phyloP scores from a whole-genome alignment of 2,888 invertebrate species.

The Nebria salina region DNA sequence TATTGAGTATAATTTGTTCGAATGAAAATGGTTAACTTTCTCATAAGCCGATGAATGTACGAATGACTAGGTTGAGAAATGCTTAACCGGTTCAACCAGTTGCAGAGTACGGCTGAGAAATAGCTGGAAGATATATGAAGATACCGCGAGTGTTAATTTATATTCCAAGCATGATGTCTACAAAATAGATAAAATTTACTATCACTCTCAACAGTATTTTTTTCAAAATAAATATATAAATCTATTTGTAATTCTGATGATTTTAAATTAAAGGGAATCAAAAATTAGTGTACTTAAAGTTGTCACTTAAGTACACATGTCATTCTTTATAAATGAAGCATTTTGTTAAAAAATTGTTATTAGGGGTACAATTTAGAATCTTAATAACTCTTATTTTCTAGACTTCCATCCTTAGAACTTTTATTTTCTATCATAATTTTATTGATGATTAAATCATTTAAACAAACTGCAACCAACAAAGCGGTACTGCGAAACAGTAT shows the following conservation, averaged over 20 bases:
- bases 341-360: too few species aligned
- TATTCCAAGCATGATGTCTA: not conserved
- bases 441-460: too few species aligned
- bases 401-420: too few species aligned
- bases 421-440: too few species aligned
- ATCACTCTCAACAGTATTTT: not conserved
- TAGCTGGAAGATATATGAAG: not conserved
- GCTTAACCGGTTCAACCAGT: constrained; percentile 14
- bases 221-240: too few species aligned
- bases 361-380: too few species aligned
- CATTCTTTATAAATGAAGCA: too few species aligned
- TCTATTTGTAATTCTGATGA: too few species aligned
- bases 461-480: not conserved
- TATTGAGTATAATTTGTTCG: not conserved
- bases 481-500: not conserved
- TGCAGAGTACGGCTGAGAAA: constrained; percentile 10
- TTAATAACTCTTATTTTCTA: too few species aligned
- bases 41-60: not conserved
- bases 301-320: too few species aligned
- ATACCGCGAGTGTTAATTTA: not conserved
- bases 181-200: not conserved
- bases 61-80: not conserved
- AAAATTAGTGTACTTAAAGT: not conserved
- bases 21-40: not conserved
- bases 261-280: not conserved